Percentiles rank a stretch among this genome's conserved stretches.
These are phyloP conservation scores for Arctia plantaginis DNA, from an alignment of 2,888 invertebrate genomes.

Conservation along the genomic window DNA sequence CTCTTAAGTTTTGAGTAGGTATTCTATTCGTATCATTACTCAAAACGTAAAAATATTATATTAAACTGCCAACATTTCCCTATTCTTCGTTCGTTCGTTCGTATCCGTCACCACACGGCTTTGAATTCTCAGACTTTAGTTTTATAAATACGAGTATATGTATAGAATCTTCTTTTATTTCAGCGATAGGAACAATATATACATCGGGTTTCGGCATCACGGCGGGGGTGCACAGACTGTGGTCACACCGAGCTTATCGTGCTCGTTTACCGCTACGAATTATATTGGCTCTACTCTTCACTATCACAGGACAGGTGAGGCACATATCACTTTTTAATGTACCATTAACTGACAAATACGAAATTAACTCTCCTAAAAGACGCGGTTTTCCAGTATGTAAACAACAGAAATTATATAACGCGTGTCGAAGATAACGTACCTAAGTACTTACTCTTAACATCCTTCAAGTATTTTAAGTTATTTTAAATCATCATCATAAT, in stretches of 20 bases:
- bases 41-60: no score
- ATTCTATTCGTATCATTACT: no score
- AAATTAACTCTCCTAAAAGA: not conserved
- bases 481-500: not conserved
- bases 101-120: no score
- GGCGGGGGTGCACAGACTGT: conserved; percentile 92
- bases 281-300: conserved; percentile 90
- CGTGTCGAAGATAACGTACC: not conserved
- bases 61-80: no score
- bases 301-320: conserved; percentile 92
- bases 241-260: conserved; percentile 93
- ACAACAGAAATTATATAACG: not conserved
- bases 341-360: not conserved
- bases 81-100: no score
- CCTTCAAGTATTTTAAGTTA: not conserved
- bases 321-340: not conserved
- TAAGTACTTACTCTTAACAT: not conserved
- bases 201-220: conserved; percentile 94
- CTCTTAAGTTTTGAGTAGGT: no score
- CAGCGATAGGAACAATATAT: conserved; percentile 86
- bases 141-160: not conserved
- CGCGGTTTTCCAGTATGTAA: not conserved
- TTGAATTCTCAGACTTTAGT: no score
- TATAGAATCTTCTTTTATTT: conserved; percentile 22
- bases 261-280: conserved; percentile 90